Percentiles rank a stretch among this genome's conserved stretches.
Conservation (phyloP, 2,797 vertebrate species). For the Mustela erminea region DNA sequence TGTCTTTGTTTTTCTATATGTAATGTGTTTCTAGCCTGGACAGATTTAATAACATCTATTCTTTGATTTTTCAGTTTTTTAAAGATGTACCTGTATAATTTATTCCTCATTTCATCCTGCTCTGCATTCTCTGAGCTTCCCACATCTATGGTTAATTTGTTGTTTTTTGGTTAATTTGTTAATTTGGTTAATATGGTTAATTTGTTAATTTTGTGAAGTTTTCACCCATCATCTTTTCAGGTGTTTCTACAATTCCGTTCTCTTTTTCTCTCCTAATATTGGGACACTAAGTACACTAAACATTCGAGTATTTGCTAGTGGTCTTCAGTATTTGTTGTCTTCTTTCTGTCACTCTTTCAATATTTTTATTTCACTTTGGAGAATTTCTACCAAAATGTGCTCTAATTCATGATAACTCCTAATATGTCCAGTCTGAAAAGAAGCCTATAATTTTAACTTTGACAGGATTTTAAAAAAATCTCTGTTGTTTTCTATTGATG, state of each 20-base stretch:
- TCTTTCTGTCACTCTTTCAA: not conserved
- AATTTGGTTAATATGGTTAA: too few species aligned
- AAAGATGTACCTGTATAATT: not conserved
- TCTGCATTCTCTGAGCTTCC: not conserved
- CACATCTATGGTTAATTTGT: not conserved
- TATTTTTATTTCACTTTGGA: constrained; percentile 11
- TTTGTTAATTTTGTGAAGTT: not conserved
- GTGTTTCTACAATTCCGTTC: not conserved
- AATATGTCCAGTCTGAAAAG: not conserved
- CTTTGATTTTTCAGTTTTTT: not conserved
- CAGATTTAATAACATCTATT: not conserved
- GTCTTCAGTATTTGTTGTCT: not conserved
- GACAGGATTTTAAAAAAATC: not conserved
- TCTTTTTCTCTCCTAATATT: not conserved
- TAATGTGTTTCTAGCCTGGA: not conserved
- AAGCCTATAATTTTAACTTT: not conserved
- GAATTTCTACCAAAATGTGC: not conserved
- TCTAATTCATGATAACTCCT: not conserved
- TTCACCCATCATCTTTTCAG: not conserved
- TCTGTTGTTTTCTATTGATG: not conserved
- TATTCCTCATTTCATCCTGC: not conserved
- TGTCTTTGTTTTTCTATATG: not conserved
- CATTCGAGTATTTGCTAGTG: not conserved
- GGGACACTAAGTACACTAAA: not conserved
- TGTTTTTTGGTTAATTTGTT: too few species aligned